Evolutionary conservation across 1,140 invertebrate genomes (phyloP), one percentile per base, ranked within the genome.

Genomic region (Habropoda laboriosa): DNA sequence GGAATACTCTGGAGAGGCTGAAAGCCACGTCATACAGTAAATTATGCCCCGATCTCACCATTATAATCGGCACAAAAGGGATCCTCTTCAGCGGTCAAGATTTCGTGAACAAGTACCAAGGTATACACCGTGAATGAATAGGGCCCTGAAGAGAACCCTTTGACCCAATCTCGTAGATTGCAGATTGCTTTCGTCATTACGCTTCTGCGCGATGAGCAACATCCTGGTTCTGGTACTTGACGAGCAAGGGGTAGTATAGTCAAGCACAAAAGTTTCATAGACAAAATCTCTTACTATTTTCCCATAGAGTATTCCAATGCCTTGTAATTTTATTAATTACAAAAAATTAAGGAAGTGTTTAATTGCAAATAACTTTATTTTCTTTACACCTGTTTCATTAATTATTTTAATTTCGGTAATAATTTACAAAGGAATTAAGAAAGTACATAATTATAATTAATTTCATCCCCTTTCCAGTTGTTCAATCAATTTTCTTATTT

Each of bases 121-220:
- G 45, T 30, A 51, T 10, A 24, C 35, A 51, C 5, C 13, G 55
- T 71, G 32, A 71, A 76, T 76, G 51, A 68, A 68, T 32, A 13
- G 35, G 38, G 24, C 30, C 7, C 38, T 32, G 10, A 49, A 60
- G 51, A 12, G 66, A 49, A 77, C 64, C 75, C 35, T 78, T 24
- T 78, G 55, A 78, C 67, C 67, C 42, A 78, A 78, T 71, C 66
- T 78, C 30, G 16, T 74, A 55, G 40, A 67, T 66, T 64, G 21
- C 35, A 78, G 67, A 78, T 32, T 47, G 42, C 55, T 70, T 60
- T 77, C 53, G 42, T 49, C 35, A 51, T 61, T 77, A 68, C 24
- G 75, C 53, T 47, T 27, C 42, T 7, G 18, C 4, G 13, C 16
- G 27, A 63, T 60, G 35, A 51, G 32, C 42, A 18, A 47, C 24